Evolutionary conservation across 30 jellyfish, hydroid and myxozoan species (phyloP).

Genomic region (Morbakka virulenta): DNA sequence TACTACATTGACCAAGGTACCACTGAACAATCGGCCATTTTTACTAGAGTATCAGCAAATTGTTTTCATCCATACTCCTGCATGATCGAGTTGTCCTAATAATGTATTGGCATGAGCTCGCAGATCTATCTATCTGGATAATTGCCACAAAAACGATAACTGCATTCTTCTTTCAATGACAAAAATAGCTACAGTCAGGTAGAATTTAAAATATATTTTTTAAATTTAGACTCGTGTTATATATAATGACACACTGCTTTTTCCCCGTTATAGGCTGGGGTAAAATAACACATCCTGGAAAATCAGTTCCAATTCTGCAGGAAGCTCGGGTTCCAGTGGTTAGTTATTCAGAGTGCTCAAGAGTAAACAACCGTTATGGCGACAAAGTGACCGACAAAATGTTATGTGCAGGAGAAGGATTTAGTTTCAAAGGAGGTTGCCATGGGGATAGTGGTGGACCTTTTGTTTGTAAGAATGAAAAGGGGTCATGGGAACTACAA

Average conservation of each 20-base stretch:
- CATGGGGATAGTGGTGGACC: slow-evolving; percentile 98
- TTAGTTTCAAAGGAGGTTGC: slow-evolving; percentile 63
- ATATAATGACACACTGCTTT: no score
- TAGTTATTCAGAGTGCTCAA: slow-evolving; percentile 1
- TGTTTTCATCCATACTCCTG: no score
- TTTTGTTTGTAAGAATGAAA: slow-evolving; percentile 51
- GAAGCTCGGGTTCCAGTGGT: slow-evolving; percentile 30
- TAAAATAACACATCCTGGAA: not conserved
- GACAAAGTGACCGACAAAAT: slow-evolving; percentile 24
- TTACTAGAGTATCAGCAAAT: no score
- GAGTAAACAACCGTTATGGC: not conserved
- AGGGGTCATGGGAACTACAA: slow-evolving; percentile 64
- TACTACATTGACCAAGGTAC: no score
- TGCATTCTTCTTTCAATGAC: no score
- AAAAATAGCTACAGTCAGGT: not conserved
- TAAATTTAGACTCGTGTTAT: not conserved
- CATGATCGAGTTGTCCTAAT: no score
- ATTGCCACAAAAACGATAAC: no score
- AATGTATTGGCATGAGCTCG: no score
- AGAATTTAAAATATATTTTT: not conserved
- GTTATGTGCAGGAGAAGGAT: slow-evolving; percentile 67
- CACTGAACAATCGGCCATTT: no score
- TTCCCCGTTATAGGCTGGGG: slow-evolving; percentile 59
- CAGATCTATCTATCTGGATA: no score
- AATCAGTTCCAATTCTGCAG: slow-evolving; percentile 32